Conservation (phyloP, 2,113 vertebrate species). For the Tragelaphus strepsiceros region DNA sequence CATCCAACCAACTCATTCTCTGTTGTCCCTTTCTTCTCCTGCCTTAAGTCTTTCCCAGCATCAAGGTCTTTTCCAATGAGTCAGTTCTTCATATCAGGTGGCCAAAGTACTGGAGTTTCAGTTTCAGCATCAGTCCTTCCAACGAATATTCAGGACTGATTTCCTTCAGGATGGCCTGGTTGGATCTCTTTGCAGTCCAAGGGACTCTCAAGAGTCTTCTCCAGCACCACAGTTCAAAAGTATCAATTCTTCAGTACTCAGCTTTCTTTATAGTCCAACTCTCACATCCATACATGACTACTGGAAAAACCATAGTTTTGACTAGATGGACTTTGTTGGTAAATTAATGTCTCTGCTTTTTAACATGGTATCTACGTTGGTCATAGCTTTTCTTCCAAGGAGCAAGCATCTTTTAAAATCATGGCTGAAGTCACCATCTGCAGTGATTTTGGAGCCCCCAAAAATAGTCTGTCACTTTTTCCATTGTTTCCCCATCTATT, state of each 20-base stretch:
- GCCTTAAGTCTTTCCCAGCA: background rate
- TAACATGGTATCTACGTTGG: background rate
- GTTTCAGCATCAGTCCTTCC: background rate
- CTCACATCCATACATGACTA: background rate
- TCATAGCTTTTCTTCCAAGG: background rate
- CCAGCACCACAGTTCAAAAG: background rate
- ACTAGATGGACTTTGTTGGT: background rate
- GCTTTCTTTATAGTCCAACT: background rate
- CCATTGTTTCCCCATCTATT: background rate
- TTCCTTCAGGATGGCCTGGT: background rate
- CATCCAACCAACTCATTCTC: background rate
- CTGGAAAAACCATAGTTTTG: background rate
- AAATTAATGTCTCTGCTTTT: background rate
- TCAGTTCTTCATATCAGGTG: background rate
- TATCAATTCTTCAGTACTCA: background rate
- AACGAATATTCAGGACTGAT: background rate
- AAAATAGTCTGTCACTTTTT: background rate
- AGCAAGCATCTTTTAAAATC: background rate
- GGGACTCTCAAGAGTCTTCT: background rate
- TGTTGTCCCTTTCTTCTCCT: background rate
- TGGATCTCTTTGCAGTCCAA: background rate
- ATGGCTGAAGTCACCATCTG: background rate
- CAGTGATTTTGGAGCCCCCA: accelerated
- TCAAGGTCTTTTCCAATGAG: background rate
- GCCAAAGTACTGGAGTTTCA: background rate